phyloP scores from a whole-genome alignment of 2,888 invertebrate species.

The Lasioglossum villosulum region DNA sequence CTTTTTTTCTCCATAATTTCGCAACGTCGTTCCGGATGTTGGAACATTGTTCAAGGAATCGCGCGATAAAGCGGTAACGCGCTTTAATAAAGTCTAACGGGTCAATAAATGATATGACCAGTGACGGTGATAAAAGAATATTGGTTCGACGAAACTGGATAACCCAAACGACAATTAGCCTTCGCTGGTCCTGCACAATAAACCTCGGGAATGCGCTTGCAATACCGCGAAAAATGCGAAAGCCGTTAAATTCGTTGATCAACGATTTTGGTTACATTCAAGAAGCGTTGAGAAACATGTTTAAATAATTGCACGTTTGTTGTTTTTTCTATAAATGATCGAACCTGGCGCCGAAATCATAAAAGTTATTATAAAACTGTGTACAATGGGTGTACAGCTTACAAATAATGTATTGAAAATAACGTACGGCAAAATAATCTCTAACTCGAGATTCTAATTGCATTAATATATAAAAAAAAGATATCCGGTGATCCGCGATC shows the following conservation, averaged over 20 bases:
- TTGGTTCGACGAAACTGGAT: slow-evolving; percentile 41
- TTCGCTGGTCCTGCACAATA: slow-evolving; percentile 14
- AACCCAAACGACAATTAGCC: slow-evolving; percentile 53
- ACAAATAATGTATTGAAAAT: no score
- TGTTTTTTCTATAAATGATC: no score
- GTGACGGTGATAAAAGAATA: slow-evolving; percentile 36
- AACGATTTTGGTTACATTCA: no score
- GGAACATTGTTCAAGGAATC: not conserved
- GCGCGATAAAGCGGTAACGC: slow-evolving; percentile 11
- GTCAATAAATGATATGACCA: not conserved
- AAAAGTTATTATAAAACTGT: no score
- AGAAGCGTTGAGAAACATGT: no score
- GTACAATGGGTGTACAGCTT: no score
- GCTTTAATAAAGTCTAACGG: slow-evolving; percentile 13
- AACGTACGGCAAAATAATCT: no score
- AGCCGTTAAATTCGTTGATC: not conserved
- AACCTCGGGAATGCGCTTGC: slow-evolving; percentile 32
- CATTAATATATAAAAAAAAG: no score
- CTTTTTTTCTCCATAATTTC: not conserved
- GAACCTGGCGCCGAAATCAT: no score
- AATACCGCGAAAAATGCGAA: slow-evolving; percentile 31
- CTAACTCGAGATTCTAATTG: no score
- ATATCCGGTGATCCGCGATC: slow-evolving; percentile 15
- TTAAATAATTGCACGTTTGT: no score
- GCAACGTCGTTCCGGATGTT: not conserved